A percentile compares a stretch with the other conserved stretches of the same genome.
phyloP scores from a whole-genome alignment of 1,140 invertebrate species.

The Sipha flava region DNA sequence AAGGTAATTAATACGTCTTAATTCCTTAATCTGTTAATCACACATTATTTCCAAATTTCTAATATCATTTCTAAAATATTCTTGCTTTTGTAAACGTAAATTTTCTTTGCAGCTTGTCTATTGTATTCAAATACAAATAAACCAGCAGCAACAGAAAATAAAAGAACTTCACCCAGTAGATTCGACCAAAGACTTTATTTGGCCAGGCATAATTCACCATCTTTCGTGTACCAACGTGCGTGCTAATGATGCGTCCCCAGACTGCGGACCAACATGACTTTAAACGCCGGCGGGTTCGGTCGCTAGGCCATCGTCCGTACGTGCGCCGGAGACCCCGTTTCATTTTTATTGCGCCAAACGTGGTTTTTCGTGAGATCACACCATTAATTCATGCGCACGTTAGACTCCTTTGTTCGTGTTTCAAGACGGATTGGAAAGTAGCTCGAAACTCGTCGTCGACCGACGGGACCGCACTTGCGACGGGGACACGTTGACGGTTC shows the following conservation, averaged over 20 bases:
- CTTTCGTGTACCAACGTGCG: slow-evolving; percentile 75
- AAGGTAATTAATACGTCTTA: no score
- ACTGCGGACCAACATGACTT: slow-evolving; percentile 2
- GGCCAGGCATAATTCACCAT: slow-evolving; percentile 83
- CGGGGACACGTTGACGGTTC: slow-evolving; percentile 44
- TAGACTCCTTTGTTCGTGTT: slow-evolving; percentile 90
- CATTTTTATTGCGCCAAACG: slow-evolving; percentile 57
- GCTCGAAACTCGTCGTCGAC: slow-evolving; percentile 53
- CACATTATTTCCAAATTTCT: no score
- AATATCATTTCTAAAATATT: no score
- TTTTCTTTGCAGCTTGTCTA: no score
- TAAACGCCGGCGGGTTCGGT: slow-evolving; percentile 15
- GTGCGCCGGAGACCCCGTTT: slow-evolving; percentile 46
- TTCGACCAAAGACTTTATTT: slow-evolving; percentile 78
- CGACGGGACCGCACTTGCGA: slow-evolving; percentile 45
- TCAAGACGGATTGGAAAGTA: slow-evolving; percentile 78
- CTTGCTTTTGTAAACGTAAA: no score
- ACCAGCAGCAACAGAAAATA: no score
- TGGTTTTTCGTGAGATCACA: slow-evolving; percentile 43
- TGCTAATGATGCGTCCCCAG: slow-evolving; percentile 57
- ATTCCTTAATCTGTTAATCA: no score
- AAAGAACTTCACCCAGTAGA: no score
- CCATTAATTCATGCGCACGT: slow-evolving; percentile 70
- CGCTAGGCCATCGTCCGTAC: background rate
- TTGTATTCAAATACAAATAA: no score